Evolutionary conservation across 2,888 invertebrate genomes (phyloP), one percentile per base, ranked within the genome.

Genomic region (Leuctra nigra): DNA sequence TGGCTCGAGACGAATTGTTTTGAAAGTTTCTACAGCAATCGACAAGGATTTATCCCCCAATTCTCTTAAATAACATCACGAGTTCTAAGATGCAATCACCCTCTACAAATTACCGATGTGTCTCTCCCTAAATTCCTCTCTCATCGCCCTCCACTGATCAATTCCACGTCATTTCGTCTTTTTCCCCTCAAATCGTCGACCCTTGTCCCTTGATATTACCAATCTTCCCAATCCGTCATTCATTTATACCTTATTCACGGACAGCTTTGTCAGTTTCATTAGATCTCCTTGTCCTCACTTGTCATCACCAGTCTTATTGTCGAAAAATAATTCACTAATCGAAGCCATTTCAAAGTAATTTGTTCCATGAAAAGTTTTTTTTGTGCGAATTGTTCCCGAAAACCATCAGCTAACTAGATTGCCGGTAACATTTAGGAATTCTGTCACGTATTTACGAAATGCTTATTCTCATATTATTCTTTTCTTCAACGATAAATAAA

Each of bases 241-340:
- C 48, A 48, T 48, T 48, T 29, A 48, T 29, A 6, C n/a, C 48
- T 48, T 44, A 20, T 44, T 44, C 20, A 44, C 23, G 23, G 22
- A 44, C 44, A 20, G 44, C 44, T 44, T 29, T 48, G 48, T 48
- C 33, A 33, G 48, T 48, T 25, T 48, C 48, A 48, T 48, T 48
- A 29, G 16, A 48, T 48, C 14, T 29, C 33, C 25, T 48, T 48
- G 25, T 33, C 33, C 14, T 44, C 44, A 23, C 23, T 44, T 20
- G 22, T 23, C 22, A 20, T 20, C 22, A 20, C 44, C 11, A 23
- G 4, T 7, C 7, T 9, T 44, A 44, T 20, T 44, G 22, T 44
- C 44, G 22, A 44, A 23, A 44, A 44, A 44, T 44, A 20, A 23
- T 23, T 44, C 23, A 44, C 23, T 44, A 23, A 20, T n/a, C 44